A percentile compares a stretch with the other conserved stretches of the same genome.
Evolutionary conservation across 2,113 vertebrate genomes (phyloP).

Genomic region (Carlito syrichta): DNA sequence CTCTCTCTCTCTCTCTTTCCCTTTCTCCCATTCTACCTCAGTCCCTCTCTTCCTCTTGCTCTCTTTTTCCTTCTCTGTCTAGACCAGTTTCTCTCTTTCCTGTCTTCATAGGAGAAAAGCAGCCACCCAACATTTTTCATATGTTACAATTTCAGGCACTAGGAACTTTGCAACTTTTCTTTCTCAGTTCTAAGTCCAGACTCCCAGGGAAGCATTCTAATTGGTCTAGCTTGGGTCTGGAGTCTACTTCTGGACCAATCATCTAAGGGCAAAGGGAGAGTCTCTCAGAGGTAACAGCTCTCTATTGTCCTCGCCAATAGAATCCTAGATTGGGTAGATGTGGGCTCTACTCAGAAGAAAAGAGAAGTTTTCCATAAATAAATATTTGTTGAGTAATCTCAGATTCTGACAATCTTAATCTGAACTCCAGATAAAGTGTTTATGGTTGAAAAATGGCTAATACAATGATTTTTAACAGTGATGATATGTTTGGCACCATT

Average conservation of each 20-base stretch:
- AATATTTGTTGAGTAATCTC: background rate
- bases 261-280: background rate
- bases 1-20: background rate
- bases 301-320: too few species aligned
- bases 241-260: background rate
- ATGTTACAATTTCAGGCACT: background rate
- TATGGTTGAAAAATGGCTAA: background rate
- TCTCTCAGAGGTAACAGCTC: background rate
- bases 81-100: background rate
- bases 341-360: slow-evolving; percentile 10
- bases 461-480: background rate
- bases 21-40: fast-evolving
- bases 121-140: background rate
- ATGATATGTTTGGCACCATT: background rate
- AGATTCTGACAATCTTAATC: background rate
- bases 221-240: background rate
- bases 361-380: background rate
- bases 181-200: background rate
- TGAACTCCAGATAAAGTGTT: slow-evolving; percentile 2
- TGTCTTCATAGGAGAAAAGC: background rate
- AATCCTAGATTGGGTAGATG: too few species aligned
- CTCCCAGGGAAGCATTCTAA: background rate
- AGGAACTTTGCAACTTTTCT: background rate
- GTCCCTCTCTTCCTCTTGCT: background rate
- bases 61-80: background rate